phyloP scores from a whole-genome alignment of 53 echinoderm and acorn worm species.

The Apostichopus leukothele region DNA sequence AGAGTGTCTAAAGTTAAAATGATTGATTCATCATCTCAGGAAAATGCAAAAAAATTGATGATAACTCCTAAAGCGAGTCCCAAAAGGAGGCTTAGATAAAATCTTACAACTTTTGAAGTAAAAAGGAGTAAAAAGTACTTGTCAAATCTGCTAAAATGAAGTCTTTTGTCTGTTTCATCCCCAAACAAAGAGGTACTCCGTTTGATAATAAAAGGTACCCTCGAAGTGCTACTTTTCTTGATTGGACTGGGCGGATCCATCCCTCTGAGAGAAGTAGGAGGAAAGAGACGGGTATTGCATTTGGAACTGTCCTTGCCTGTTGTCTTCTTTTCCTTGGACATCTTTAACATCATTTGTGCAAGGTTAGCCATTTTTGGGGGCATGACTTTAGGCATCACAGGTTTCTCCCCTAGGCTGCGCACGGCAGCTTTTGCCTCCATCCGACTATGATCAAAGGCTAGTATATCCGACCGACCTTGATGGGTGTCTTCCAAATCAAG shows the following conservation, averaged over 20 bases:
- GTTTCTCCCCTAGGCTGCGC: slow-evolving; percentile 6
- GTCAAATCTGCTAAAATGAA: slow-evolving; percentile 43
- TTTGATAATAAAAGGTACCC: not conserved
- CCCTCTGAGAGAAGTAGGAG: not conserved
- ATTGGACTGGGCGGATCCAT: slow-evolving; percentile 34
- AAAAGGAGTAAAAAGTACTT: slow-evolving; percentile 29
- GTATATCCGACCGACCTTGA: slow-evolving; percentile 23
- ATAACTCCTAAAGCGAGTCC: slow-evolving; percentile 44
- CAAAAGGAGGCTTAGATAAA: slow-evolving; percentile 58
- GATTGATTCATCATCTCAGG: not conserved
- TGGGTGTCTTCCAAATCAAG: slow-evolving; percentile 15
- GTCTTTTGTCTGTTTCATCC: not conserved
- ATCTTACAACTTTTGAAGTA: slow-evolving; percentile 40
- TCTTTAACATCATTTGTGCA: slow-evolving; percentile 87
- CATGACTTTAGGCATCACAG: slow-evolving; percentile 26
- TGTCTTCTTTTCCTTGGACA: slow-evolving; percentile 57
- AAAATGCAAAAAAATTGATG: not conserved
- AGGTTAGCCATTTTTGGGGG: slow-evolving; percentile 78
- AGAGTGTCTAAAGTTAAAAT: not conserved
- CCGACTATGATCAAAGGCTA: slow-evolving; percentile 41
- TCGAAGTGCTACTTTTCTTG: not conserved
- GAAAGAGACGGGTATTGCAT: not conserved
- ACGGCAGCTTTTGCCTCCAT: slow-evolving; percentile 66
- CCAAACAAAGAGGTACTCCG: not conserved
- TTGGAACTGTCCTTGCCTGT: not conserved